phyloP scores from a whole-genome alignment of 2,888 invertebrate species.

The Drosophila kuntzei region DNA sequence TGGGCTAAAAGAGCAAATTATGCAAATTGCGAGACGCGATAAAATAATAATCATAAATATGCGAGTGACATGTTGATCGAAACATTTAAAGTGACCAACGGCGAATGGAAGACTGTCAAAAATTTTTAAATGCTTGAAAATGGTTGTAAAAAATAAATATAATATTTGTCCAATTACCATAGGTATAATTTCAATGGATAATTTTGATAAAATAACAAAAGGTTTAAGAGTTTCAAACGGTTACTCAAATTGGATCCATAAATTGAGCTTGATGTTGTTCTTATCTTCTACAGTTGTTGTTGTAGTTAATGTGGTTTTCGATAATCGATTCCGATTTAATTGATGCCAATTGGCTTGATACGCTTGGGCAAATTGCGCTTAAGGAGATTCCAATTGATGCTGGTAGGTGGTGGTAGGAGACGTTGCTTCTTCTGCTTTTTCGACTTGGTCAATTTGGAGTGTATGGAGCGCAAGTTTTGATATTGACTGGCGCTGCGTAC shows the following conservation, averaged over 20 bases:
- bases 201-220: conserved; percentile 1
- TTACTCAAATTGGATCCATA: neutral
- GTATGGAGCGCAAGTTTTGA: conserved; percentile 36
- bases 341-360: conserved; percentile 11
- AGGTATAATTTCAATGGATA: conserved; percentile 4
- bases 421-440: conserved; percentile 41
- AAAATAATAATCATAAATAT: conserved; percentile 35
- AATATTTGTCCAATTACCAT: neutral
- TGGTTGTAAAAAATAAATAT: neutral
- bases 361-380: conserved; percentile 63
- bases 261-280: neutral
- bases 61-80: conserved; percentile 7
- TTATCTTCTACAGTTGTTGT: neutral
- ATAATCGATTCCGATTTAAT: conserved; percentile 24
- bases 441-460: conserved; percentile 50
- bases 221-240: neutral
- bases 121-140: neutral
- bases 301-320: neutral
- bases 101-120: neutral
- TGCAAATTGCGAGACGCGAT: conserved; percentile 45
- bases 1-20: conserved; percentile 43
- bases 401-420: conserved; percentile 27
- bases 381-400: conserved; percentile 69
- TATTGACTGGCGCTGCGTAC: conserved; percentile 70
- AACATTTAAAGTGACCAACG: conserved; percentile 4